Percentiles rank a stretch among this genome's conserved stretches.
Conservation (phyloP, 2,797 vertebrate species). For the Trachops cirrhosus region DNA sequence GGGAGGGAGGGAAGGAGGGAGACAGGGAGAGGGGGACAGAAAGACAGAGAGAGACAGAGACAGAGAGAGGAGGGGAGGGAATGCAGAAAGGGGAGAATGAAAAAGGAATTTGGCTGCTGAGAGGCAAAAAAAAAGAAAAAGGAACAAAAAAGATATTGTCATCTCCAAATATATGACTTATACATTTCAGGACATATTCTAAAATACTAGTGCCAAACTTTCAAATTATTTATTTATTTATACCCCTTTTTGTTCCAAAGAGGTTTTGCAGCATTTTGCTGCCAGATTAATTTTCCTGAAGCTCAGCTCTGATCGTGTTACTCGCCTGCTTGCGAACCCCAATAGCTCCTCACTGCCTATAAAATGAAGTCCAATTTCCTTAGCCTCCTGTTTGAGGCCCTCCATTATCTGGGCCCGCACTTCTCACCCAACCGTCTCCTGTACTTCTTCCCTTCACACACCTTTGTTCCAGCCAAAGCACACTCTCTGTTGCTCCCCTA, state of each 20-base stretch:
- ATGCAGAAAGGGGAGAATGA: not conserved
- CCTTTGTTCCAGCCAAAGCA: not conserved
- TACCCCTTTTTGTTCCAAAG: conserved; percentile 27
- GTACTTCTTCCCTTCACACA: not conserved
- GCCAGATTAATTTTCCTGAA: conserved; percentile 62
- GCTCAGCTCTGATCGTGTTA: conserved; percentile 39
- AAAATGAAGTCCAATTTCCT: conserved; percentile 54
- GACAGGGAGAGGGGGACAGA: not conserved
- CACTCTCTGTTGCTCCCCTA: too few relatives aligned
- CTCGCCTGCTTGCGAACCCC: not conserved
- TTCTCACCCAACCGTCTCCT: not conserved
- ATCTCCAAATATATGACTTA: conserved; percentile 14
- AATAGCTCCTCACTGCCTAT: conserved; percentile 5
- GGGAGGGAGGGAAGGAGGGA: not conserved
- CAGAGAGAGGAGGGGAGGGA: not conserved
- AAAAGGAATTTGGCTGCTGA: not conserved
- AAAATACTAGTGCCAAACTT: not conserved
- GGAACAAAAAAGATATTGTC: not conserved
- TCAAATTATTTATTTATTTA: conserved; percentile 51
- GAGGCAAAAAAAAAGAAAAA: not conserved
- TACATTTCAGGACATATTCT: not conserved
- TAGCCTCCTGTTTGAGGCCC: not conserved
- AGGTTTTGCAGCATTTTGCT: conserved; percentile 9
- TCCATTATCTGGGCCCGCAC: not conserved
- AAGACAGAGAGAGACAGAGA: not conserved